These are phyloP conservation scores for Timema podura DNA, from an alignment of 2,888 invertebrate species.

Conservation along the genomic window DNA sequence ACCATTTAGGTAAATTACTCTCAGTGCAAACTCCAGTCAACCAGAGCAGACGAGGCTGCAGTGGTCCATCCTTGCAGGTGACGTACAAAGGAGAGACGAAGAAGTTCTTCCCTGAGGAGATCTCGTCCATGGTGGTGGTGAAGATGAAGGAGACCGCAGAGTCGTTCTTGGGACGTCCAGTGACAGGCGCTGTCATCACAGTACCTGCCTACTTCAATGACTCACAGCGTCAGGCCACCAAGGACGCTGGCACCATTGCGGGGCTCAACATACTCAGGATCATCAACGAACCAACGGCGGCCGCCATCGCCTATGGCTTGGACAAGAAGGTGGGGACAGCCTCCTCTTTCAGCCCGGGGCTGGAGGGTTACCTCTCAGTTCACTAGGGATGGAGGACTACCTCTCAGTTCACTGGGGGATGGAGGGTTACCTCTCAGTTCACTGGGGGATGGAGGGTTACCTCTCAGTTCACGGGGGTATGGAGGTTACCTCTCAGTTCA, in stretches of 20 bases:
- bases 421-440: too few species aligned
- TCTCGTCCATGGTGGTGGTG: constrained; percentile 55
- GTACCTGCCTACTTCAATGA: constrained; percentile 64
- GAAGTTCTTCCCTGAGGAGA: constrained; percentile 50
- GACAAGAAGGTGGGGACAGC: constrained; percentile 41
- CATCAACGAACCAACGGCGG: constrained; percentile 54
- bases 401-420: too few species aligned
- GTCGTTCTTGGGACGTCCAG: constrained; percentile 43
- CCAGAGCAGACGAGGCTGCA: too few species aligned
- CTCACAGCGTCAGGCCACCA: constrained; percentile 63
- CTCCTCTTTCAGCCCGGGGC: too few species aligned
- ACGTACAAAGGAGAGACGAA: constrained; percentile 45
- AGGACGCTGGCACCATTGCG: constrained; percentile 60
- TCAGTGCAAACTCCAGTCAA: too few species aligned
- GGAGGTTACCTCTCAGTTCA: too few species aligned
- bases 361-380: too few species aligned
- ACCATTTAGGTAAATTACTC: too few species aligned
- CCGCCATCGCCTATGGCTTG: constrained; percentile 50
- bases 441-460: too few species aligned
- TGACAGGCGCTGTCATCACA: constrained; percentile 54
- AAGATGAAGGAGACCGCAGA: constrained; percentile 57
- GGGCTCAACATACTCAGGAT: constrained; percentile 61
- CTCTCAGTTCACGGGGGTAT: too few species aligned
- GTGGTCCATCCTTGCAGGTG: too few species aligned
- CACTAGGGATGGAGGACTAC: too few species aligned